These are phyloP conservation scores for Sapayoa aenigma DNA, from an alignment of 2,113 vertebrate species.

Conservation along the genomic window DNA sequence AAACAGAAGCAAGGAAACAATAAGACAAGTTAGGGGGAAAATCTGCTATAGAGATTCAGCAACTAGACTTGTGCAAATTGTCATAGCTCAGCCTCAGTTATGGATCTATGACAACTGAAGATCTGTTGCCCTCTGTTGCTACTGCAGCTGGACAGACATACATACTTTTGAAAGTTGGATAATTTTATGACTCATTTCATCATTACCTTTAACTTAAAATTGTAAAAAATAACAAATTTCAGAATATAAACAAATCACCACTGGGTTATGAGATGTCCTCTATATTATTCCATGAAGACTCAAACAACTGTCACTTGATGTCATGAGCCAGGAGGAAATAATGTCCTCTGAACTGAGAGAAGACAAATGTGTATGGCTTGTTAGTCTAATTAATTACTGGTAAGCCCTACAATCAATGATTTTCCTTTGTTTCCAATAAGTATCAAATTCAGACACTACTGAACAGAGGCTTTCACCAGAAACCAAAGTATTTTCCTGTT, in stretches of 20 bases:
- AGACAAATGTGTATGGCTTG: neutral
- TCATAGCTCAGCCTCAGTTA: neutral
- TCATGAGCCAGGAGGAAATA: neutral
- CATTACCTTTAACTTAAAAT: neutral
- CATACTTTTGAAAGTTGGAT: neutral
- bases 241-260: neutral
- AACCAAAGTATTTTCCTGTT: neutral
- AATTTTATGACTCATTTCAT: neutral
- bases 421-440: neutral
- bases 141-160: neutral
- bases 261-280: neutral
- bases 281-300: neutral
- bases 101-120: neutral
- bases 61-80: neutral
- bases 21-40: neutral
- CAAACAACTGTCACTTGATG: neutral
- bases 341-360: neutral
- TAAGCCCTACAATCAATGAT: neutral
- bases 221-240: neutral
- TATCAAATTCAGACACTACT: neutral
- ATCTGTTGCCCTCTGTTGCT: neutral
- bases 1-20: neutral
- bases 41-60: neutral
- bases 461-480: neutral
- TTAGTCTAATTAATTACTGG: neutral